These are phyloP conservation scores for Stylophora pistillata DNA, from an alignment of 64 coral and sea anemone species.

Conservation along the genomic window DNA sequence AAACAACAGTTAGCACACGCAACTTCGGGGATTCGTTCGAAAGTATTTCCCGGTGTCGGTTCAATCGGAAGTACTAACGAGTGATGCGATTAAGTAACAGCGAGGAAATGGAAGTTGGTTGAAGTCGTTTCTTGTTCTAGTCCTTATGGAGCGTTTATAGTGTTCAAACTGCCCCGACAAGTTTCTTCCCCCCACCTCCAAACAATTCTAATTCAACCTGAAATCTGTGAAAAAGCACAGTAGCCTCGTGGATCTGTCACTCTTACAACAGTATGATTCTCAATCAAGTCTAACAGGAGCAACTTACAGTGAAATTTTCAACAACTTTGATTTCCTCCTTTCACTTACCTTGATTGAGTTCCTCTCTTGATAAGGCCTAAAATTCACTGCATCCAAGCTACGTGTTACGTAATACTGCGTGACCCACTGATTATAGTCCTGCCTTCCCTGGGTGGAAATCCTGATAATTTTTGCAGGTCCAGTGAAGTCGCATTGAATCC, in stretches of 20 bases:
- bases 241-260: too few species aligned
- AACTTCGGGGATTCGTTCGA: not conserved
- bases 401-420: conserved; percentile 35
- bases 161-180: too few species aligned
- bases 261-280: not conserved
- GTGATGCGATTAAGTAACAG: too few species aligned
- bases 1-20: not conserved
- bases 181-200: too few species aligned
- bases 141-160: too few species aligned
- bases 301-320: not conserved
- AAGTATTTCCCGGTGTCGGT: not conserved
- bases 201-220: too few species aligned
- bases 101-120: too few species aligned
- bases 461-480: conserved; percentile 41
- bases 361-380: conserved; percentile 41
- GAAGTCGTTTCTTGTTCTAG: too few species aligned
- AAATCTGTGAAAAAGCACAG: too few species aligned
- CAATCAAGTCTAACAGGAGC: not conserved
- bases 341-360: not conserved
- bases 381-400: conserved; percentile 56
- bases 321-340: conserved; percentile 44
- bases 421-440: conserved; percentile 60
- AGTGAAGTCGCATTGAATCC: conserved; percentile 59
- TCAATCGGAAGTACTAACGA: too few species aligned
- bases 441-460: conserved; percentile 51